These are phyloP conservation scores for Myotis daubentonii DNA, from an alignment of 2,797 vertebrate species.

Conservation along the genomic window DNA sequence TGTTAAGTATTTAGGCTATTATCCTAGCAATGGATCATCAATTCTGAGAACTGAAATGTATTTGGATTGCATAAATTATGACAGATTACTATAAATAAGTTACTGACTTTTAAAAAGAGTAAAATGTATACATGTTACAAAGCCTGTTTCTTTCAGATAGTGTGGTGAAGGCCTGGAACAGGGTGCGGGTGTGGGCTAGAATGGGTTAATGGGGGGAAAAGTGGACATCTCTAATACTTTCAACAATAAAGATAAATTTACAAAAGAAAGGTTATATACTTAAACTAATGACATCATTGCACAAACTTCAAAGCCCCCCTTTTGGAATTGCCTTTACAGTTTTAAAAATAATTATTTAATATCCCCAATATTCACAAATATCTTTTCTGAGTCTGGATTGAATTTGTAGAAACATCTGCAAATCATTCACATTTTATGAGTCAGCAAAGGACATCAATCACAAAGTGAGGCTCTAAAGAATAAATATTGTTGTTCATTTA, in stretches of 20 bases:
- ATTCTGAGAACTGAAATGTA: constrained; percentile 8
- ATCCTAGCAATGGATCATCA: not conserved
- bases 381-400: not conserved
- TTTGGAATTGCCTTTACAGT: not conserved
- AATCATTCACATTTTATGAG: not conserved
- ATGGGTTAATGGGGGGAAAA: no score
- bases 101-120: not conserved
- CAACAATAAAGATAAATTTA: no score
- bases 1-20: not conserved
- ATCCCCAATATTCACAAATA: not conserved
- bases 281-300: not conserved
- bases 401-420: not conserved
- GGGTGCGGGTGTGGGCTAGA: no score
- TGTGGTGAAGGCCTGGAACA: not conserved
- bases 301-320: not conserved
- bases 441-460: constrained; percentile 20
- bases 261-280: not conserved
- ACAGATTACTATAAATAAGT: not conserved
- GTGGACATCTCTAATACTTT: no score
- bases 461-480: not conserved
- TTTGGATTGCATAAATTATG: not conserved
- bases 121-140: not conserved
- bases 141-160: not conserved
- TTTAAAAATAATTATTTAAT: not conserved
- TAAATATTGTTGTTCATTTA: not conserved